Percentiles rank a stretch among this genome's conserved stretches.
Evolutionary conservation across 53 echinoderm and acorn worm genomes (phyloP).

Genomic region (Stichopus horrens): DNA sequence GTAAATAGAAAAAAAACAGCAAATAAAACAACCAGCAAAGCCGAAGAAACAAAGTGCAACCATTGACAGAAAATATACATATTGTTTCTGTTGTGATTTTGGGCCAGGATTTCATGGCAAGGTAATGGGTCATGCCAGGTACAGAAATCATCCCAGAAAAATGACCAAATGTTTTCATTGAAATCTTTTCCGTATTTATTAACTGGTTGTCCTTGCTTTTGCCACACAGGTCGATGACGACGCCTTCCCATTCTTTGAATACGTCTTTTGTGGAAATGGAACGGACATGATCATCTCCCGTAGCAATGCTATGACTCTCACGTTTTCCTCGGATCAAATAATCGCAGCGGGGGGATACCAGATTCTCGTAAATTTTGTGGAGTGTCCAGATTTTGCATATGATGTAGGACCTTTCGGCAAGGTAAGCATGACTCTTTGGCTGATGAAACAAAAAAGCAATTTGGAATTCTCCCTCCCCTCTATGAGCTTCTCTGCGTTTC

Average conservation of each 20-base stretch:
- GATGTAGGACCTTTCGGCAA: conserved; percentile 46
- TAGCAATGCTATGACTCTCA: background rate
- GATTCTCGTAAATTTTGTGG: conserved; percentile 28
- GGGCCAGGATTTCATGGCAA: no score
- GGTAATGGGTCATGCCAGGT: no score
- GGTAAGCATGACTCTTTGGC: conserved; percentile 45
- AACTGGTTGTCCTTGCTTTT: no score
- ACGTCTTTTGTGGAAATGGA: background rate
- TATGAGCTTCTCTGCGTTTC: background rate
- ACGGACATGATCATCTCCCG: conserved; percentile 11
- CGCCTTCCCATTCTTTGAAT: background rate
- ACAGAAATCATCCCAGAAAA: no score
- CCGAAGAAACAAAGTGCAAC: no score
- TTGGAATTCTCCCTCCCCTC: background rate
- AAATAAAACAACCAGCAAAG: no score
- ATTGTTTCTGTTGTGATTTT: no score
- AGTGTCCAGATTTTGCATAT: conserved; percentile 62
- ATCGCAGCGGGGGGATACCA: conserved; percentile 40
- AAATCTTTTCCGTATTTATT: no score
- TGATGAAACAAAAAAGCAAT: background rate
- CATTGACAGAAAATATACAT: no score
- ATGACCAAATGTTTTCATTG: no score
- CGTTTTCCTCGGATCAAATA: background rate
- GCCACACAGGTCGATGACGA: background rate
- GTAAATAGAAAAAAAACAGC: no score